Evolutionary conservation across 2,797 vertebrate genomes (phyloP).

Genomic region (Cuculus canorus): DNA sequence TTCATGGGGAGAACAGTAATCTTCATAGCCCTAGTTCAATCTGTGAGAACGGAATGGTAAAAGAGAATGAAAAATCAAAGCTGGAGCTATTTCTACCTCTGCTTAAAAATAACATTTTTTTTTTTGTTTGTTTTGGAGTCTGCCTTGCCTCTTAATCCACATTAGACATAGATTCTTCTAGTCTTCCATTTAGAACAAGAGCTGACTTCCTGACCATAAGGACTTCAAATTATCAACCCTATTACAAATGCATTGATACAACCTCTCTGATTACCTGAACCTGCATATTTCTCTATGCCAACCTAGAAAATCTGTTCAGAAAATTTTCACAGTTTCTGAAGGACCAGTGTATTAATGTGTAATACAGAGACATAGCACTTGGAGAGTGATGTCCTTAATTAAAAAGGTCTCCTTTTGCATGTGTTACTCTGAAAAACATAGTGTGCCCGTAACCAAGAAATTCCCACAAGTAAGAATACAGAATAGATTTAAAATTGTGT

Average conservation of each 20-base stretch:
- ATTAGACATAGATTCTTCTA: background rate
- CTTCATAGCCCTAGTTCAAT: background rate
- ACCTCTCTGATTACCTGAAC: background rate
- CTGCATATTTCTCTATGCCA: background rate
- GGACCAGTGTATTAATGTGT: background rate
- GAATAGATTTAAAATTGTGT: background rate
- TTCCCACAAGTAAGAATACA: background rate
- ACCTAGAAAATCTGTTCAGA: background rate
- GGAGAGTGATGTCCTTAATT: background rate
- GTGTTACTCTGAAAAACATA: background rate
- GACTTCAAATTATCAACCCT: background rate
- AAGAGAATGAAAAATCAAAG: background rate
- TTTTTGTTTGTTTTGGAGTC: background rate
- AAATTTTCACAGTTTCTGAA: background rate
- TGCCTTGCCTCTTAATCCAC: background rate
- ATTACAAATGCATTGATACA: background rate
- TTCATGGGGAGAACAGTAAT: background rate
- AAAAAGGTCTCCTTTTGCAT: background rate
- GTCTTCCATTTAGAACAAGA: background rate
- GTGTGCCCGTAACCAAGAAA: background rate
- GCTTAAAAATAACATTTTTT: background rate
- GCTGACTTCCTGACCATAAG: background rate
- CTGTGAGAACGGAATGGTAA: background rate
- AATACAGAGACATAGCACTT: background rate
- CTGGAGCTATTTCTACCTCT: background rate